phyloP scores from a whole-genome alignment of 2,888 invertebrate species.

The Lasiommata megera region DNA sequence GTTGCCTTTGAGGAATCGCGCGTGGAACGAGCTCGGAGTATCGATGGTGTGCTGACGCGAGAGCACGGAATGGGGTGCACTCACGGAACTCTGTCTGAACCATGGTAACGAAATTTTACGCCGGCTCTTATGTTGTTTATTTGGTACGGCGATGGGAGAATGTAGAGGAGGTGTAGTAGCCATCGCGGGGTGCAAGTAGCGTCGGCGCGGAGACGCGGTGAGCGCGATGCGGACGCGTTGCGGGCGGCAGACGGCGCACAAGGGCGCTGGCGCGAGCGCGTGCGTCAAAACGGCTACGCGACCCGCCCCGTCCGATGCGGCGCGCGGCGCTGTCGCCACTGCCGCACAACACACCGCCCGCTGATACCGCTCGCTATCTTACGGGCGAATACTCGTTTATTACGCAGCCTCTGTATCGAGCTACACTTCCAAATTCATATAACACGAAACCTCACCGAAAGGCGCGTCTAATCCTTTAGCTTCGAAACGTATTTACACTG shows the following conservation, averaged over 20 bases:
- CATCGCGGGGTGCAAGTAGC: constrained; percentile 56
- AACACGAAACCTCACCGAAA: constrained; percentile 49
- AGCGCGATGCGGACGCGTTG: constrained; percentile 45
- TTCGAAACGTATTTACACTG: constrained; percentile 34
- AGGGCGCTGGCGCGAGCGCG: constrained; percentile 44
- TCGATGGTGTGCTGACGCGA: constrained; percentile 95
- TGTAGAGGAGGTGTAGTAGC: constrained; percentile 53
- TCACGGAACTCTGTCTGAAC: constrained; percentile 91
- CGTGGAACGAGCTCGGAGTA: constrained; percentile 92
- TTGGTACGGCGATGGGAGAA: constrained; percentile 44
- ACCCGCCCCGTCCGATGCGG: constrained; percentile 46
- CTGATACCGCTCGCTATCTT: constrained; percentile 48
- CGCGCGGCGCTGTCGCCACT: constrained; percentile 47
- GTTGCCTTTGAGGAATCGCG: constrained; percentile 86
- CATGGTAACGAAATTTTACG: constrained; percentile 94
- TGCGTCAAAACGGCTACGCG: constrained; percentile 41
- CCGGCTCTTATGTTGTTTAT: constrained; percentile 85
- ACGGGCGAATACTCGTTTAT: constrained; percentile 50
- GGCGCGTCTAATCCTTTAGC: constrained; percentile 74
- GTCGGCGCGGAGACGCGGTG: constrained; percentile 47
- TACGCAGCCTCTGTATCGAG: constrained; percentile 80
- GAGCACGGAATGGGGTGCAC: constrained; percentile 86
- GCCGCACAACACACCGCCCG: constrained; percentile 50
- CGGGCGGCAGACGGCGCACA: constrained; percentile 40
- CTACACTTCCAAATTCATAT: constrained; percentile 56